A percentile compares a stretch with the other conserved stretches of the same genome.
Evolutionary conservation across 2,797 vertebrate species (phyloP).

Genomic region (Ciconia nigra): DNA sequence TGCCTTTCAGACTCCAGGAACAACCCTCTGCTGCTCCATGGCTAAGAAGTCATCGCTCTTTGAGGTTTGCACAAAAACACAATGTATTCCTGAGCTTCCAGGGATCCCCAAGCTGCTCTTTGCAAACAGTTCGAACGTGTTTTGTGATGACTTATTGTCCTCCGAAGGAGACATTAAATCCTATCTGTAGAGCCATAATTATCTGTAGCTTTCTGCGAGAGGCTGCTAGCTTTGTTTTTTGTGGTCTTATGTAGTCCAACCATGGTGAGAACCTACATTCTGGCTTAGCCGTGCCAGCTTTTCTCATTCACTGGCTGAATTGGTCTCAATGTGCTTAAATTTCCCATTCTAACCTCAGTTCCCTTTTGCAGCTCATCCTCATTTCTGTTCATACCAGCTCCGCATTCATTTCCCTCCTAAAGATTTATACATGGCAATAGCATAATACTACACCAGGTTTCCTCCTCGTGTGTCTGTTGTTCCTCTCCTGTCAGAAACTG

Average conservation of each 20-base stretch:
- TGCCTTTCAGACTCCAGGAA: neutral
- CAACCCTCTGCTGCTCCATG: neutral
- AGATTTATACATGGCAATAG: neutral
- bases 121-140: neutral
- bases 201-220: neutral
- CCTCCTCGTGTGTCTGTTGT: rapidly evolving
- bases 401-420: neutral
- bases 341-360: neutral
- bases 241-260: neutral
- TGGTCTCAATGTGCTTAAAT: neutral
- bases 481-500: neutral
- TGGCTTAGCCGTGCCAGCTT: neutral
- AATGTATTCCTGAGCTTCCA: neutral
- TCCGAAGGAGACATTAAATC: neutral
- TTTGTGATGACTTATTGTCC: neutral
- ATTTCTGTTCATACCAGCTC: neutral
- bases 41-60: rapidly evolving
- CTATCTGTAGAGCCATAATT: neutral
- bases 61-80: neutral
- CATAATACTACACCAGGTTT: neutral
- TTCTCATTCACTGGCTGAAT: neutral
- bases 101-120: neutral
- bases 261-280: neutral
- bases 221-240: neutral
- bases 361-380: neutral